phyloP scores from a whole-genome alignment of 2,797 vertebrate genomes.

The Macrochelys suwanniensis region DNA sequence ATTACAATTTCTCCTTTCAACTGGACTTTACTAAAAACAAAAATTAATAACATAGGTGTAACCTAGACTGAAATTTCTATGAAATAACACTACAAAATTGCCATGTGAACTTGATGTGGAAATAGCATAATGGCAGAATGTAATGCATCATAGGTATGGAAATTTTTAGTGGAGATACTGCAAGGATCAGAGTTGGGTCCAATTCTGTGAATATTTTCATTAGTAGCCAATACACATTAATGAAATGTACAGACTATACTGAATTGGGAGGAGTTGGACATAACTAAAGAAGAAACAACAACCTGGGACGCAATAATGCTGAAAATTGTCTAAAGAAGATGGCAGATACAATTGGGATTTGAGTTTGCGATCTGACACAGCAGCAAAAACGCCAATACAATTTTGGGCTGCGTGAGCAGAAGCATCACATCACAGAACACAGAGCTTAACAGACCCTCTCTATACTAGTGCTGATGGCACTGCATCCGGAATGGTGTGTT shows the following conservation, averaged over 20 bases:
- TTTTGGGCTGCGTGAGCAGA: constrained; percentile 26
- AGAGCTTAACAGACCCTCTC: neutral
- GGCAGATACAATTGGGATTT: neutral
- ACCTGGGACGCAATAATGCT: neutral
- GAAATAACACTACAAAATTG: constrained; percentile 63
- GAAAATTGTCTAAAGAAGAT: neutral
- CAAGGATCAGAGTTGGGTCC: constrained; percentile 37
- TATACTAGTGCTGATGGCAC: neutral
- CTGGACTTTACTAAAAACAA: constrained; percentile 48
- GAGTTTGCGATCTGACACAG: neutral
- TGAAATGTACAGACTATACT: neutral
- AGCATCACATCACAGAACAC: neutral
- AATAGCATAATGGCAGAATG: constrained; percentile 7
- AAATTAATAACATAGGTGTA: constrained; percentile 43
- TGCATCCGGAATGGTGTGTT: neutral
- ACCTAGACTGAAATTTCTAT: constrained; percentile 40
- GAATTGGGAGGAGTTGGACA: constrained; percentile 6
- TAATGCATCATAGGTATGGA: neutral
- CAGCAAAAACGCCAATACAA: neutral
- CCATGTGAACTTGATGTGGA: neutral
- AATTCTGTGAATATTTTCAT: constrained; percentile 11
- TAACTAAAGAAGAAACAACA: neutral
- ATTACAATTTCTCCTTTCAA: constrained; percentile 53
- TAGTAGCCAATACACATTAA: neutral
- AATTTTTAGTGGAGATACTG: neutral